Evolutionary conservation across 2,888 invertebrate species (phyloP).

Genomic region (Caenorhabditis sp.): DNA sequence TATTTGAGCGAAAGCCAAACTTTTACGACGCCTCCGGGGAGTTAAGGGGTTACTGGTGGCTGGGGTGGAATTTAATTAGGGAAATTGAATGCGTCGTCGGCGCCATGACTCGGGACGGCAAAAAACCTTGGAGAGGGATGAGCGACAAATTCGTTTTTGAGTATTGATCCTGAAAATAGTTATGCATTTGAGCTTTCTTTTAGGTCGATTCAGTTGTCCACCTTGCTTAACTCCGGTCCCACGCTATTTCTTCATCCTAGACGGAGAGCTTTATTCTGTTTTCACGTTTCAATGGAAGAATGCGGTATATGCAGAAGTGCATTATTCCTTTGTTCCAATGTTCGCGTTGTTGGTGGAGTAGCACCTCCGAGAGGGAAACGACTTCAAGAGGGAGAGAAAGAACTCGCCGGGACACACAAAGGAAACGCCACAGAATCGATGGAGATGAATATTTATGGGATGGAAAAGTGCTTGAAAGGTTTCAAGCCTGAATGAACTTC

Average conservation of each 20-base stretch:
- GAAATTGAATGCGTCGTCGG: slow-evolving; percentile 52
- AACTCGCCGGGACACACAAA: not conserved
- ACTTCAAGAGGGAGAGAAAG: not conserved
- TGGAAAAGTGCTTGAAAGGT: slow-evolving; percentile 22
- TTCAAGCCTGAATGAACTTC: slow-evolving; percentile 36
- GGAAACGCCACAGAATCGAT: slow-evolving; percentile 20
- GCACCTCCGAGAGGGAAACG: not conserved
- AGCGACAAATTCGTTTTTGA: slow-evolving; percentile 2
- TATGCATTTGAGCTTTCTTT: not conserved
- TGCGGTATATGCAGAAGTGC: slow-evolving; percentile 1
- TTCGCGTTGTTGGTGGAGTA: slow-evolving; percentile 10
- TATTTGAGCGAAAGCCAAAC: slow-evolving; percentile 58
- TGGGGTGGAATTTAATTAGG: slow-evolving; percentile 59
- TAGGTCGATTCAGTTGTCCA: not conserved
- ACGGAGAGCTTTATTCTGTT: slow-evolving; percentile 3
- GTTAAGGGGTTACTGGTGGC: slow-evolving; percentile 56
- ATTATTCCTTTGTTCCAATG: slow-evolving; percentile 28
- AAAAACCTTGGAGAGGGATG: not conserved
- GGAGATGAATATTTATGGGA: slow-evolving; percentile 30
- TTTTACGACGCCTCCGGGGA: slow-evolving; percentile 66
- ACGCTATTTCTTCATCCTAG: not conserved
- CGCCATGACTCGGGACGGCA: not conserved
- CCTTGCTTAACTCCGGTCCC: not conserved
- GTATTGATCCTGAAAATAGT: not conserved
- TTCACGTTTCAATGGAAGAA: slow-evolving; percentile 12